Percentiles rank a stretch among this genome's conserved stretches.
These are phyloP conservation scores for Nipponia nippon DNA, from an alignment of 2,113 vertebrate species.

Conservation along the genomic window DNA sequence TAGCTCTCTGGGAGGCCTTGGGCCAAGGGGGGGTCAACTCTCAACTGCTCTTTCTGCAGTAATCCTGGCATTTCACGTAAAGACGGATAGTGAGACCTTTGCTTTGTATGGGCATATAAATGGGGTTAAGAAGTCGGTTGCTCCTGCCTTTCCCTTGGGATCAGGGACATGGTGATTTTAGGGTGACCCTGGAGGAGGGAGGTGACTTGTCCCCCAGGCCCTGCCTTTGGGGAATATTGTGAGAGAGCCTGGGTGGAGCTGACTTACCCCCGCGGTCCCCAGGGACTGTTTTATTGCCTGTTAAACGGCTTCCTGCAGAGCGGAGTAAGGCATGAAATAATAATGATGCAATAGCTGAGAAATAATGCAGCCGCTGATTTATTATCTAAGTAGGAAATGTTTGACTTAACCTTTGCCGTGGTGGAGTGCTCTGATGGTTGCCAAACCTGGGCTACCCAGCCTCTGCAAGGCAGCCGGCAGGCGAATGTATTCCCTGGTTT, in stretches of 20 bases:
- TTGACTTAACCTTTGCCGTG: not conserved
- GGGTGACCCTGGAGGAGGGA: not conserved
- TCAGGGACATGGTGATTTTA: not conserved
- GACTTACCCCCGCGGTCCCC: rapidly evolving
- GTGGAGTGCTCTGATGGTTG: not conserved
- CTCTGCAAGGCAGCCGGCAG: not conserved
- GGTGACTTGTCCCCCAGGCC: not conserved
- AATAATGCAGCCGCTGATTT: not conserved
- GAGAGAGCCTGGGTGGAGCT: not conserved
- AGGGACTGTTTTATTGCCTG: not conserved
- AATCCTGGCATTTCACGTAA: not conserved
- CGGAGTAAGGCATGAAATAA: not conserved
- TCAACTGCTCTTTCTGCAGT: not conserved
- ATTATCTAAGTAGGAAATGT: not conserved
- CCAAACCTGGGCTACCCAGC: not conserved
- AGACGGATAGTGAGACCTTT: rapidly evolving
- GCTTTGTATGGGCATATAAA: not conserved
- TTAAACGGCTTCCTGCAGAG: not conserved
- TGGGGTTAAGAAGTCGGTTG: not conserved
- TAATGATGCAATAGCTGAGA: not conserved
- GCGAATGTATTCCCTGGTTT: not conserved
- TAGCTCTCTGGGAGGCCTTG: not conserved
- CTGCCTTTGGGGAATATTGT: not conserved
- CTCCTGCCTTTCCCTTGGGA: not conserved
- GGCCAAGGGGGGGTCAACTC: too few relatives aligned